Conservation (phyloP, 2,888 invertebrate genomes). For the Drosophila mayaguana region DNA sequence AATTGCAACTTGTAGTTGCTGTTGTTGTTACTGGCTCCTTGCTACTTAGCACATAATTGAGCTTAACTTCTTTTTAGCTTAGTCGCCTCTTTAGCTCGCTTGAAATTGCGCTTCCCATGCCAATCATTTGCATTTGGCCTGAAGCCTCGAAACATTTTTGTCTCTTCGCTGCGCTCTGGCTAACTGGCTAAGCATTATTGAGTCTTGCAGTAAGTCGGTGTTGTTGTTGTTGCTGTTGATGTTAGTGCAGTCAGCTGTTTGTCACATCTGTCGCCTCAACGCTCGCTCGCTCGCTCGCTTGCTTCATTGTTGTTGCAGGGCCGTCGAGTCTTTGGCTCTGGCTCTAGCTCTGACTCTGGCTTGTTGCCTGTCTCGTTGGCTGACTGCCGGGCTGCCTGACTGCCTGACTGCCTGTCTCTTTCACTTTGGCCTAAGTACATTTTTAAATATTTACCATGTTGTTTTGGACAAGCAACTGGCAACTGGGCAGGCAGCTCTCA, state of each 20-base stretch:
- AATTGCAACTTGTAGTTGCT: conserved; percentile 48
- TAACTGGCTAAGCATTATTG: conserved; percentile 69
- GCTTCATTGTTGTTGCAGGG: conserved; percentile 48
- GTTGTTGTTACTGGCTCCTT: conserved; percentile 36
- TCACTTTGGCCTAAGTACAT: conserved; percentile 77
- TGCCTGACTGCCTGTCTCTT: conserved; percentile 64
- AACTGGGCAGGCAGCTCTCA: conserved; percentile 31
- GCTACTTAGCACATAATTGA: conserved; percentile 77
- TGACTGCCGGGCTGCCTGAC: conserved; percentile 15
- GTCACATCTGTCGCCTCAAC: conserved; percentile 71
- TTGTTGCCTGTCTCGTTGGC: conserved; percentile 33
- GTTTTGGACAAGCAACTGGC: conserved; percentile 53
- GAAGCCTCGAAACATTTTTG: conserved; percentile 23
- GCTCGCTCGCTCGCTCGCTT: conserved; percentile 72
- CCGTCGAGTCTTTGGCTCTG: neutral
- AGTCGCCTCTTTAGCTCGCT: conserved; percentile 34
- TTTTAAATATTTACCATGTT: conserved; percentile 79
- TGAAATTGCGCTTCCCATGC: conserved; percentile 70
- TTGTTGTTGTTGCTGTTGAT: neutral
- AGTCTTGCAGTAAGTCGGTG: conserved; percentile 19
- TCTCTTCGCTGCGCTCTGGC: conserved; percentile 3
- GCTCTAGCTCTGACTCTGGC: neutral
- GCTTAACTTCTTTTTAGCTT: conserved; percentile 58
- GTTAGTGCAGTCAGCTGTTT: conserved; percentile 64
- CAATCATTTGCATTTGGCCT: conserved; percentile 71